Base-by-base conservation (phyloP, 2,797 vertebrate genomes). In the Balearica regulorum region DNA sequence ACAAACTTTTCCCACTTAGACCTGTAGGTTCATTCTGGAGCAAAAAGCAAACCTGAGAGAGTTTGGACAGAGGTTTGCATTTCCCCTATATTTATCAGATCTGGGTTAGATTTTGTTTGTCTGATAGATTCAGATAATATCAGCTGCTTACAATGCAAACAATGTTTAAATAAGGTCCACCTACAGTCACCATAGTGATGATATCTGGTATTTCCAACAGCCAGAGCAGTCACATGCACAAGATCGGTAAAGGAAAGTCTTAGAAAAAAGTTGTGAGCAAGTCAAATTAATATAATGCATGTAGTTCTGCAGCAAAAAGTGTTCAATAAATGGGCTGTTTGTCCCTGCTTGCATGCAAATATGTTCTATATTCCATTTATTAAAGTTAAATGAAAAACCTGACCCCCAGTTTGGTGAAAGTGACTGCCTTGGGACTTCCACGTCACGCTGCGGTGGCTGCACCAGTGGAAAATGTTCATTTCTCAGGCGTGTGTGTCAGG, bases 401-500 rank as follows among this genome's bases (percentile, higher is more conserved):
- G 75, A 2, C 15, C 54, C 49, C 11, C 4, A 8, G 14, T 61
- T 76, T 4, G 19, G 54, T 65, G 46, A 15, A 65, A 83, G 43
- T 37, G 44, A 11, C 71, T 4, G 13, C 26, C 51, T 31, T 31
- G 66, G 44, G 24, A 65, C 25, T 61, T 46, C 28, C 58, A 83
- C 25, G 35, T n/a, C 0, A 1, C 5, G 46, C 29, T 11, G 16
- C 8, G 0, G 60, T 39, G 39, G 58, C 87, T 43, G 61, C 41
- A 2, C 25, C 0, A 0, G 35, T 33, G 41, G 55, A 49, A 60
- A 57, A 44, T 5, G 39, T 46, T 54, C 33, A 3, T 46, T 3
- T 46, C 49, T 69, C 35, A 29, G 41, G n/a, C 9, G 10, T 9
- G 3, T n/a, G 29, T 14, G 51, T 41, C n/a, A 8, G 70, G 29